Evolutionary conservation across 2,797 vertebrate species (phyloP).

Genomic region (Typhlichthys eigenmanni): DNA sequence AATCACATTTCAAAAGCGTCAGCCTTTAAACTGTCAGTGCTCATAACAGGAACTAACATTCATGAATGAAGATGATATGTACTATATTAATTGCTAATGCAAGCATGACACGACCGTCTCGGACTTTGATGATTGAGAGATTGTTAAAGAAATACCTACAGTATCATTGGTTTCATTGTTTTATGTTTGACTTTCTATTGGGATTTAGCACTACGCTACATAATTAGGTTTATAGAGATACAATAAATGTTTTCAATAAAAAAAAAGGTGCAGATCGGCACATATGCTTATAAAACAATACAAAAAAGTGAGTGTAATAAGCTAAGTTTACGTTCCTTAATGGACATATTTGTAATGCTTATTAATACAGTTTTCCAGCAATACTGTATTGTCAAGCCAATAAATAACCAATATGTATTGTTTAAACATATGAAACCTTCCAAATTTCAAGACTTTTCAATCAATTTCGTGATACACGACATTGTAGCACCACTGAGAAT

Average conservation of each 20-base stretch:
- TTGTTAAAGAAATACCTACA: not conserved
- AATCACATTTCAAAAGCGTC: conserved; percentile 31
- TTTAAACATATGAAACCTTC: conserved; percentile 54
- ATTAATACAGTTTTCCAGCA: conserved; percentile 68
- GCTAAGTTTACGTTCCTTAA: conserved; percentile 48
- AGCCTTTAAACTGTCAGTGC: conserved; percentile 30
- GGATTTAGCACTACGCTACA: conserved; percentile 13
- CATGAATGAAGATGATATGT: conserved; percentile 5
- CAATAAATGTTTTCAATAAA: conserved; percentile 37
- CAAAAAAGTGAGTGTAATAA: conserved; percentile 45
- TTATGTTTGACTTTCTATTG: not conserved
- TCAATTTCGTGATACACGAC: conserved; percentile 45
- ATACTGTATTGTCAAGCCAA: conserved; percentile 70
- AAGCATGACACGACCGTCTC: conserved; percentile 15
- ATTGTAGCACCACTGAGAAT: conserved; percentile 59
- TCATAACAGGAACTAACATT: conserved; percentile 29
- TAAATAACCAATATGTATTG: conserved; percentile 76
- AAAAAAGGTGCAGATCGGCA: conserved; percentile 53
- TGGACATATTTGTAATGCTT: conserved; percentile 58
- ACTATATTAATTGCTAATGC: conserved; percentile 12
- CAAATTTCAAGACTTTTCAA: conserved; percentile 54
- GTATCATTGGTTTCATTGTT: conserved; percentile 9
- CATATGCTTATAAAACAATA: conserved; percentile 51
- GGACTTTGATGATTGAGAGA: too few species aligned
- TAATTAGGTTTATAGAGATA: conserved; percentile 10